Evolutionary conservation across 2,888 invertebrate species (phyloP).

Genomic region (Barypeithes pellucidus): DNA sequence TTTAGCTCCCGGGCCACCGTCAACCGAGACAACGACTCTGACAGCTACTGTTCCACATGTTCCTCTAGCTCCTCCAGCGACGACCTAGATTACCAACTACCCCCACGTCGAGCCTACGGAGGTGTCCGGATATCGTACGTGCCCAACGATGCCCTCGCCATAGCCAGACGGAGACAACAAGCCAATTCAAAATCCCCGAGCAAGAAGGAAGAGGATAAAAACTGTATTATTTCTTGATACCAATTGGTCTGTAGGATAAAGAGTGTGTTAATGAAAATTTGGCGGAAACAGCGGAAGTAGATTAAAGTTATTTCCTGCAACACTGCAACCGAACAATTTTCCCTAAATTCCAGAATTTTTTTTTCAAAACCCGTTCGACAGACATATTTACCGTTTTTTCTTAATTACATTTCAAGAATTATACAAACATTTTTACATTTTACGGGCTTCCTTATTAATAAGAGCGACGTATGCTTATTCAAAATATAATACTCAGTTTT

Average conservation of each 20-base stretch:
- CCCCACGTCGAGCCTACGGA: constrained; percentile 87
- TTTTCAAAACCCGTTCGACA: no score
- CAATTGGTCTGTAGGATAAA: constrained; percentile 34
- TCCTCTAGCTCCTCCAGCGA: constrained; percentile 90
- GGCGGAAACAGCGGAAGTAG: neutral
- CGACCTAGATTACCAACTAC: constrained; percentile 89
- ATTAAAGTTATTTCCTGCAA: no score
- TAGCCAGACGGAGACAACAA: constrained; percentile 80
- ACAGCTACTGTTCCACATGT: constrained; percentile 92
- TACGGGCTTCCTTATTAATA: neutral
- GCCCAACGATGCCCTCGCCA: constrained; percentile 91
- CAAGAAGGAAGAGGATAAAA: constrained; percentile 76
- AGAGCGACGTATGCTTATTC: neutral
- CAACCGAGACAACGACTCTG: constrained; percentile 77
- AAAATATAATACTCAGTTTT: neutral
- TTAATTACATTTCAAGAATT: no score
- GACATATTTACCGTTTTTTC: no score
- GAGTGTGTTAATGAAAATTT: constrained; percentile 21
- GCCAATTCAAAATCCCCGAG: constrained; percentile 66
- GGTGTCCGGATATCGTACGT: constrained; percentile 94
- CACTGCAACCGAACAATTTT: no score
- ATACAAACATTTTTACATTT: no score
- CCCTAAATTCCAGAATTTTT: no score
- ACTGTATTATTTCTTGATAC: constrained; percentile 90
- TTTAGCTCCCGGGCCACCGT: constrained; percentile 54